Evolutionary conservation across 2,113 vertebrate genomes (phyloP).

Genomic region (Caloenas nicobarica): DNA sequence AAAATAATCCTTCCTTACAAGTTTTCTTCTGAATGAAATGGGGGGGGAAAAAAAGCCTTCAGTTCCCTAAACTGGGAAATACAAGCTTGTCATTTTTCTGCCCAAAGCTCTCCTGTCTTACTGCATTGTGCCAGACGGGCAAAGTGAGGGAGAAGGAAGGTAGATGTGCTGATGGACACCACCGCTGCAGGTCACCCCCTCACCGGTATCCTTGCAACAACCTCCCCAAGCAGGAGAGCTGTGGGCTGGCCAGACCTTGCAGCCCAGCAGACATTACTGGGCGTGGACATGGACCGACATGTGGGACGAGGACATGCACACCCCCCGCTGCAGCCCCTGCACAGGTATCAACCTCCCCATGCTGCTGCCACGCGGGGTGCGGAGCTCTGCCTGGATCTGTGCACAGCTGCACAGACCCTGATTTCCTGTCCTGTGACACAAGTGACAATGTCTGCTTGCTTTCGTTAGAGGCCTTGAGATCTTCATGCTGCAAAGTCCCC

Average conservation of each 20-base stretch:
- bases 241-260: neutral
- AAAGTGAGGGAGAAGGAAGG: neutral
- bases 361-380: rapidly evolving
- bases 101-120: neutral
- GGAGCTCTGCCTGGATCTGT: neutral
- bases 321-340: too few species aligned
- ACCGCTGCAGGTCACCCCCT: neutral
- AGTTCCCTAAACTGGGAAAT: neutral
- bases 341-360: too few species aligned
- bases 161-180: neutral
- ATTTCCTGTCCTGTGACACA: neutral
- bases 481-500: neutral
- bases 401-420: neutral
- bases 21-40: neutral
- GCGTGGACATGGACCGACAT: neutral
- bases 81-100: neutral
- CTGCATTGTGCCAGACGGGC: neutral
- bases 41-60: neutral
- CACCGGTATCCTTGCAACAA: neutral
- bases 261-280: neutral
- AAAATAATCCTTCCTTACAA: neutral
- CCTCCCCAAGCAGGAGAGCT: neutral
- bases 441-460: neutral
- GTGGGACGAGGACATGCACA: neutral
- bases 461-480: neutral